Conservation (phyloP, 1,140 invertebrate genomes). For the Varroa destructor region DNA sequence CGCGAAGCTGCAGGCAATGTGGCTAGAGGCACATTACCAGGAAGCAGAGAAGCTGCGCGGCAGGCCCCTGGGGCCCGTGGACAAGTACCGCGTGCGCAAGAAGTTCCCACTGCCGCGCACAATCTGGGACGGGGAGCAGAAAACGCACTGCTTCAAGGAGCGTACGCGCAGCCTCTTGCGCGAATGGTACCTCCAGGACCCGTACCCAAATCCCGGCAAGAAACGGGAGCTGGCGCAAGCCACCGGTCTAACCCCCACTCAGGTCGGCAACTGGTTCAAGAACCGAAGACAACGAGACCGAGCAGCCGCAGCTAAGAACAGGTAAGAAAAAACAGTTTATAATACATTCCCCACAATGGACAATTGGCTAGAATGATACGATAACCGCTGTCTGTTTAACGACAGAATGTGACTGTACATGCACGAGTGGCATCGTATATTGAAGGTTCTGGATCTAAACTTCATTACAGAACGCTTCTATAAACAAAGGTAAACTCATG, state of each 20-base stretch:
- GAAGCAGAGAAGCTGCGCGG: conserved; percentile 92
- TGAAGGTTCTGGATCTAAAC: too few species aligned
- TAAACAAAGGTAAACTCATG: too few species aligned
- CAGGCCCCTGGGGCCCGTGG: conserved; percentile 88
- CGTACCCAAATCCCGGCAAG: conserved; percentile 97
- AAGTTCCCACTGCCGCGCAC: conserved; percentile 96
- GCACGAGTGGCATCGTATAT: too few species aligned
- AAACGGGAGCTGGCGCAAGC: conserved; percentile 92
- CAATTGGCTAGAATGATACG: too few species aligned
- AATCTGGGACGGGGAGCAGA: conserved; percentile 99
- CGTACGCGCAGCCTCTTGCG: conserved; percentile 79
- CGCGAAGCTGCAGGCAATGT: conserved; percentile 81
- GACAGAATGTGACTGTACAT: too few species aligned
- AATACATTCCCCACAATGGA: too few species aligned
- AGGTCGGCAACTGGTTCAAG: conserved; percentile 99
- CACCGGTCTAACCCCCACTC: conserved; percentile 93
- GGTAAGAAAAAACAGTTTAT: conserved; percentile 48
- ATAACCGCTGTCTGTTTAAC: too few species aligned
- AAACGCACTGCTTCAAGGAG: conserved; percentile 99
- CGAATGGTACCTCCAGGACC: conserved; percentile 98
- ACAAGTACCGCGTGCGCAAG: conserved; percentile 96
- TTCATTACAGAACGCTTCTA: too few species aligned
- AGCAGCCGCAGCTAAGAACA: conserved; percentile 96
- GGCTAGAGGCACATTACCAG: conserved; percentile 97
- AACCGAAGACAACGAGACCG: conserved; percentile 93